Evolutionary conservation across 2,113 vertebrate species (phyloP), one percentile per base, ranked within the genome.

Genomic region (Hippolais icterina): DNA sequence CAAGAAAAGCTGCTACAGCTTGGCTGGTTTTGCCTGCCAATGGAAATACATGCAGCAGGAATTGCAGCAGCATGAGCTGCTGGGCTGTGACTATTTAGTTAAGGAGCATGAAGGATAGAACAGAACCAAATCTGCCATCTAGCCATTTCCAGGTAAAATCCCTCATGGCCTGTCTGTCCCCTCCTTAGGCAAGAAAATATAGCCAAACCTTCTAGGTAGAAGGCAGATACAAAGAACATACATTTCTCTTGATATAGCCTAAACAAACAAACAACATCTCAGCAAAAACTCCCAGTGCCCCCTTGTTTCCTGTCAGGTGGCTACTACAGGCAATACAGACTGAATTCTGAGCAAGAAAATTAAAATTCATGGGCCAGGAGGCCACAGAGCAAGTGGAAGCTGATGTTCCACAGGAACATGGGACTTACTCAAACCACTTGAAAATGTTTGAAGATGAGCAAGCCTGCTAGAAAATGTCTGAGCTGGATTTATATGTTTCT

Each of bases 381-480:
- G 59, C 14, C 70, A 57, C 12, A 59, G 37, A 69, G 8, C 1
- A 3, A 49, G 15, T 6, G 39, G 39, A 68, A 77, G 33, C 22
- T 47, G 29, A 85, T 29, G n/a, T 29, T 10, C n/a, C 10, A 44
- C 3, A 35, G 31, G 49, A 86, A 71, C 6, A 33, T 0, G 0
- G 24, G 35, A 66, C 33, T 37, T 71, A 28, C 7, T 15, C 21
- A 69, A 68, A 63, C 14, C 28, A 47, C 16, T 23, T 47, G 47
- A 24, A 53, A 42, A 47, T 52, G 17, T 44, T 1, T 80, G 39
- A 84, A 91, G 52, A 14, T 11, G 11, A 37, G 20, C 37, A 66
- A 33, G 35, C 12, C 20, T 64, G 17, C 17, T 10, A 61, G 47
- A 66, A 77, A 68, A 77, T 15, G 10, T 37, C 46, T 60, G 35